Evolutionary conservation across 2,888 invertebrate genomes (phyloP).

Genomic region (Lepidochitona cinerea): DNA sequence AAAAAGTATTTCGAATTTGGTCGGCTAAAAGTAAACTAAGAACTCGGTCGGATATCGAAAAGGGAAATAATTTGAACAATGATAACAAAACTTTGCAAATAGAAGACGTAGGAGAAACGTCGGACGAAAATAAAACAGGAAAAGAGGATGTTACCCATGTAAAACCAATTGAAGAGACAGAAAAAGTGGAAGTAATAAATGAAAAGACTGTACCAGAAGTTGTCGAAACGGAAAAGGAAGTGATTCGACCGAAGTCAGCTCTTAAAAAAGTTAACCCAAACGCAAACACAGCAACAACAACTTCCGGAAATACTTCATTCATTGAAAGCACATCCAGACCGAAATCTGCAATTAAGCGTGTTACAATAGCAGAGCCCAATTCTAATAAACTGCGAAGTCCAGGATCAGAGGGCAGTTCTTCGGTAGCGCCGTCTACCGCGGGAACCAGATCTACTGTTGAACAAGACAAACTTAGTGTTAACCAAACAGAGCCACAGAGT

Average conservation of each 20-base stretch:
- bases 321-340: not conserved
- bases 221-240: not conserved
- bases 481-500: too few species aligned
- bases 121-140: not conserved
- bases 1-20: slow-evolving; percentile 15
- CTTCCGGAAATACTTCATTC: not conserved
- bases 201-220: not conserved
- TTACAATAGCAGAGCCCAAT: not conserved
- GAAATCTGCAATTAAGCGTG: not conserved
- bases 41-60: not conserved
- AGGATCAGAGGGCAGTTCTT: not conserved
- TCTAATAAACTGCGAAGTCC: not conserved
- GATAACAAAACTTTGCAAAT: not conserved
- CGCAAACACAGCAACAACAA: not conserved
- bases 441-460: too few species aligned
- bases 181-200: not conserved
- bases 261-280: not conserved
- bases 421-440: not conserved
- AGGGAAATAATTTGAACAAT: not conserved
- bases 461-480: too few species aligned
- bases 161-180: not conserved
- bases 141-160: not conserved
- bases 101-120: not conserved
- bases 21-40: slow-evolving; percentile 11
- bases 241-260: not conserved